Percentiles rank a stretch among this genome's conserved stretches.
These are phyloP conservation scores for Periophthalmus magnuspinnatus DNA, from an alignment of 2,797 vertebrate species.

Conservation along the genomic window DNA sequence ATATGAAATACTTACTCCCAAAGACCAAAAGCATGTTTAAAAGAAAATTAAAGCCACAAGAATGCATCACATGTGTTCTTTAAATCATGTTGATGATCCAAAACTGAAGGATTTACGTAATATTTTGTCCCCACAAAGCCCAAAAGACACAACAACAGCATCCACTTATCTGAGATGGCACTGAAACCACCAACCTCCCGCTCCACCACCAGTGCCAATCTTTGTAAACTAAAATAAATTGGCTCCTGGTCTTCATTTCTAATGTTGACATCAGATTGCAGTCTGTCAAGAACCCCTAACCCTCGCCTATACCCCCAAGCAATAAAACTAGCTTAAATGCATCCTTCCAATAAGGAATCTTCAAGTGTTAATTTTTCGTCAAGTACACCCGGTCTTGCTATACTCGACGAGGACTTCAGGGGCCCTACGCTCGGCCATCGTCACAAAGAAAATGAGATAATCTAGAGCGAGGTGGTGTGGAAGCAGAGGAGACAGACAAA, in stretches of 20 bases:
- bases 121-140: no score
- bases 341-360: conserved; percentile 25
- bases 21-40: no score
- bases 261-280: neutral
- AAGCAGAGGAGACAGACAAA: conserved; percentile 48
- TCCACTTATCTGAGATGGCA: no score
- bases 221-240: no score
- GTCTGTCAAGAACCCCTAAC: neutral
- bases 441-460: conserved; percentile 48
- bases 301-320: neutral
- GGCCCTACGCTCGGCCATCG: conserved; percentile 22
- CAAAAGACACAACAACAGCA: no score
- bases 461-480: conserved; percentile 51
- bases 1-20: no score
- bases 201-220: no score
- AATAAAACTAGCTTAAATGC: neutral
- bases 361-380: neutral
- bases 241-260: neutral
- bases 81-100: no score
- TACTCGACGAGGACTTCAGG: conserved; percentile 8
- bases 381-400: neutral
- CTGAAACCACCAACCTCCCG: no score
- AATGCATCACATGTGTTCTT: no score
- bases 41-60: no score
- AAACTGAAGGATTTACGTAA: no score